Evolutionary conservation across 2,113 vertebrate species (phyloP), one percentile per base, ranked within the genome.

Genomic region (Apteryx mantelli): DNA sequence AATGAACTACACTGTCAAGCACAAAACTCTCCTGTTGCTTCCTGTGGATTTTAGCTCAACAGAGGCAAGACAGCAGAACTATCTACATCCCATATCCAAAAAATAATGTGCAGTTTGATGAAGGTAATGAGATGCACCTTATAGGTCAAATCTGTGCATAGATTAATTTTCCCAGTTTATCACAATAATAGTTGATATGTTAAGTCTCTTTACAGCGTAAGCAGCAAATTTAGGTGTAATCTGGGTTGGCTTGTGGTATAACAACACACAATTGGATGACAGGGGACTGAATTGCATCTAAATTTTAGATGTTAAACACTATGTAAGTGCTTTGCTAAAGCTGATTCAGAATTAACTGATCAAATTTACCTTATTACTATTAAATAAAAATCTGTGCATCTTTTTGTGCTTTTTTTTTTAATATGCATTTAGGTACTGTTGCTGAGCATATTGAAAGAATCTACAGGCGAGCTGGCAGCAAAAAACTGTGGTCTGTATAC

Each of bases 401-500:
- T 82, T 48, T 87, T 68, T 66, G 46, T 48, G 75, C 19, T 40
- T 38, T n/a, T 63, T 50, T 98, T 34, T 86, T 73, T 52, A 60
- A 61, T 30, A 3, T 83, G 38, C 36, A 38, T 92, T 97, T 98
- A 99, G 99, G 98, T 98, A 98, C 98, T 74, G 95, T 99, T 94
- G 98, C 97, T 94, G 99, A 99, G 55, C 99, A 99, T 90, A 98
- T 99, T 96, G 99, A 99, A 97, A 98, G 99, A 95, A 98, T 99
- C 98, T 99, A 99, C 95, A 98, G 99, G 97, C 98, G 98, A 98
- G 99, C 99, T 60, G 99, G 99, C 86, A 99, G 98, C 98, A 99
- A 98, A 95, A 99, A 99, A 88, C 99, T 99, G 98, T 99, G 99
- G 99, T 99, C 98, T 98, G 99, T 99, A 98, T 97, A 79, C 17